Conservation (phyloP, 1,140 invertebrate genomes). For the Platorchestia sp. region DNA sequence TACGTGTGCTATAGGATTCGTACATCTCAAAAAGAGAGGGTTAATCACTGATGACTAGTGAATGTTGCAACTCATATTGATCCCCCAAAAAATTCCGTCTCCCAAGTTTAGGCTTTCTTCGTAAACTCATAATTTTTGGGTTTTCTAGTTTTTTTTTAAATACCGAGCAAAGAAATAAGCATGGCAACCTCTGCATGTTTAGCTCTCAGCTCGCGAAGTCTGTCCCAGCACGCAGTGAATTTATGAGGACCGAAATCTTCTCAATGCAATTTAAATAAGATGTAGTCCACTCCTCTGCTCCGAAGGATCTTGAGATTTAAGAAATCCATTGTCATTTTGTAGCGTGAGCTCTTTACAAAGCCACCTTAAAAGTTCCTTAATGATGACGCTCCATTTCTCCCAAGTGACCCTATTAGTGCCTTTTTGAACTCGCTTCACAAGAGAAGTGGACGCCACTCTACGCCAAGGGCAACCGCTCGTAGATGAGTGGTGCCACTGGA, state of each 20-base stretch:
- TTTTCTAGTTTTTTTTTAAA: neutral
- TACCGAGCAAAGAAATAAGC: neutral
- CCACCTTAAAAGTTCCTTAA: neutral
- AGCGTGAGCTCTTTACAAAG: neutral
- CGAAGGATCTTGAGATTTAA: neutral
- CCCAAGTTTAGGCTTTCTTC: no score
- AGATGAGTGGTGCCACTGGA: neutral
- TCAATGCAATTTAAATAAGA: neutral
- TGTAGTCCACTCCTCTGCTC: neutral
- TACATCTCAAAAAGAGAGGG: no score
- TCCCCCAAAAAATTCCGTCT: no score
- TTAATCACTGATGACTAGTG: no score
- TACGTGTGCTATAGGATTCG: no score
- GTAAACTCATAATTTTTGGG: no score
- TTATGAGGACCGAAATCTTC: neutral
- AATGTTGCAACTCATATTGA: no score
- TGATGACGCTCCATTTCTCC: neutral
- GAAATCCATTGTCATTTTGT: slow-evolving; percentile 9
- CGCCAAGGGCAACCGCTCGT: neutral
- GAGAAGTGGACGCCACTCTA: neutral
- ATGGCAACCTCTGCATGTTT: neutral
- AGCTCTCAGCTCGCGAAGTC: neutral
- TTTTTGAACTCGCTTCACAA: neutral
- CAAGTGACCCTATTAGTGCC: neutral
- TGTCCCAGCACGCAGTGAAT: neutral